Conservation (phyloP, 1,140 invertebrate species). For the Pseudomyrmex cubaensis region DNA sequence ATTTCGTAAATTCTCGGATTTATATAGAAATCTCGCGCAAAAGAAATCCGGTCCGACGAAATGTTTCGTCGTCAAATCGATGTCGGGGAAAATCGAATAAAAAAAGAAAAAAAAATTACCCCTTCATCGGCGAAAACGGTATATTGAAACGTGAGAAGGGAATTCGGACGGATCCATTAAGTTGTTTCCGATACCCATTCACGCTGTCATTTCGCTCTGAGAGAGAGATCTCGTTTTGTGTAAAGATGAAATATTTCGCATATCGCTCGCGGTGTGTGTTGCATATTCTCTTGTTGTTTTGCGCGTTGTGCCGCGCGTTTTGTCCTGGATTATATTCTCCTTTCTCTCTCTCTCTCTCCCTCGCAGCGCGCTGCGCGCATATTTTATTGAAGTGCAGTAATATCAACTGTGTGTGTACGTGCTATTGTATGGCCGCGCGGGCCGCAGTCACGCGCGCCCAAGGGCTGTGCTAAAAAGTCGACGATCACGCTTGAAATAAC, state of each 20-base stretch:
- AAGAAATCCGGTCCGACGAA: no score
- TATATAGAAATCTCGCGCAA: no score
- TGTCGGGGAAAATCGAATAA: background rate
- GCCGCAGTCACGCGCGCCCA: background rate
- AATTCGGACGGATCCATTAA: background rate
- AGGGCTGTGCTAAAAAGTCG: slow-evolving; percentile 17
- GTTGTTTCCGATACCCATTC: slow-evolving; percentile 11
- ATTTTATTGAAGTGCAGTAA: slow-evolving; percentile 52
- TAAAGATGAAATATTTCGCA: background rate
- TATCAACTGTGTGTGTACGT: background rate
- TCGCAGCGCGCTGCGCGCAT: background rate
- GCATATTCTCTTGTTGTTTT: background rate
- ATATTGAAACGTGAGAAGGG: background rate
- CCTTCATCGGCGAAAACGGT: background rate
- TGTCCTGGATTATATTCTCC: background rate
- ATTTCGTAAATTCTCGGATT: no score
- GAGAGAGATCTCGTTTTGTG: background rate
- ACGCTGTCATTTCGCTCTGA: background rate
- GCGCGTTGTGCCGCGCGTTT: background rate
- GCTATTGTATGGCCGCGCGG: background rate
- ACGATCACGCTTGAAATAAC: slow-evolving; percentile 2
- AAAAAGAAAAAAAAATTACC: background rate
- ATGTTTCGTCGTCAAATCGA: no score
- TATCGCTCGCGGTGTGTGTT: background rate
- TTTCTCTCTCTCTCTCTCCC: background rate